Conservation (phyloP, 2,797 vertebrate genomes). For the Pteronotus mesoamericanus region DNA sequence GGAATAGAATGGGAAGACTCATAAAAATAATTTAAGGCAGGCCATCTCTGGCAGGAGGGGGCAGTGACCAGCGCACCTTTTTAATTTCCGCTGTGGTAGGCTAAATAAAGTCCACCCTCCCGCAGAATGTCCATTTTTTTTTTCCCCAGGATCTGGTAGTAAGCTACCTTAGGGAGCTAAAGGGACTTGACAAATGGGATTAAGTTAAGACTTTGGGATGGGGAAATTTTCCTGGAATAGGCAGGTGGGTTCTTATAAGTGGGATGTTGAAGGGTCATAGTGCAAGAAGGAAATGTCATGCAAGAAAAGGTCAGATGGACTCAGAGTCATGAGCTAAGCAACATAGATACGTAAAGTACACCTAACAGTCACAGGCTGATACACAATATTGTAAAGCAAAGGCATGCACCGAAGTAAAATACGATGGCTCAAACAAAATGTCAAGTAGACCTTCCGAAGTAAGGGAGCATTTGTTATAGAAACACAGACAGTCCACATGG, state of each 20-base stretch:
- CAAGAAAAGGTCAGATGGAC: background rate
- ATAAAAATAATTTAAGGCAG: background rate
- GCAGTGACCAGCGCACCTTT: too few relatives aligned
- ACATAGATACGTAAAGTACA: background rate
- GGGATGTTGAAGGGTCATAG: background rate
- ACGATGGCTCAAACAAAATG: background rate
- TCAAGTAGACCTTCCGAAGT: background rate
- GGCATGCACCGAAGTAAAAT: accelerated
- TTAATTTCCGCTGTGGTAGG: background rate
- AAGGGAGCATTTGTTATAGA: background rate
- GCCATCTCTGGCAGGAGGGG: background rate
- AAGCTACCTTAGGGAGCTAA: background rate
- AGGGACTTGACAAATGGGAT: background rate
- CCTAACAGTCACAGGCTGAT: background rate
- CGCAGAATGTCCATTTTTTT: accelerated
- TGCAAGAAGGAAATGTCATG: accelerated
- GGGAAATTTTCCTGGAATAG: too few relatives aligned
- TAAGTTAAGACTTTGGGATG: background rate
- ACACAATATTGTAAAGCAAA: background rate
- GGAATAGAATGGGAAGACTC: too few relatives aligned
- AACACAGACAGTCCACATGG: too few relatives aligned
- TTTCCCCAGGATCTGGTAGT: background rate
- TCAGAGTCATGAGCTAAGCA: background rate
- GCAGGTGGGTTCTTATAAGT: background rate
- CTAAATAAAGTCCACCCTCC: background rate